These are phyloP conservation scores for Limanda limanda DNA, from an alignment of 2,113 vertebrate genomes.

Conservation along the genomic window DNA sequence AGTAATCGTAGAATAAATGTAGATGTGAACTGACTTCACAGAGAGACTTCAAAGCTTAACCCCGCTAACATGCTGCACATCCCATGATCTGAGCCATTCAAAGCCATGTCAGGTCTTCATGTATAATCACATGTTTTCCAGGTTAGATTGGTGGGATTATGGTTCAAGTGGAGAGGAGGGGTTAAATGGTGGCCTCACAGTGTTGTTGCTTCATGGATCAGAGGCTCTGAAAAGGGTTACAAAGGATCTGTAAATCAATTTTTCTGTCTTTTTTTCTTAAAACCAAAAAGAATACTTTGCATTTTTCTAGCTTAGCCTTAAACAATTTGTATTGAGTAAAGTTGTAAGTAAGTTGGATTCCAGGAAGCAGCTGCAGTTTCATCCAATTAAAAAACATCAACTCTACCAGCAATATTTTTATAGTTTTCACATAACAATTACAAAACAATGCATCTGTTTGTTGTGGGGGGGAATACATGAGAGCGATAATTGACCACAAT, in stretches of 20 bases:
- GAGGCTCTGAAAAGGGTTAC: background rate
- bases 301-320: background rate
- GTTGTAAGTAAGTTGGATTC: background rate
- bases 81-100: constrained; percentile 53
- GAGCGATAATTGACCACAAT: no score
- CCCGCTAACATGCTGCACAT: constrained; percentile 24
- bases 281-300: background rate
- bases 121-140: constrained; percentile 50
- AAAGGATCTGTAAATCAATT: background rate
- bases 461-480: no score
- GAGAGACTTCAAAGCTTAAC: constrained; percentile 52
- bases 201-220: constrained; percentile 21
- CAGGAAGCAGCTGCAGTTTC: background rate
- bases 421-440: no score
- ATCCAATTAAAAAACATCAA: background rate
- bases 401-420: no score
- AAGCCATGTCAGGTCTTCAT: constrained; percentile 27
- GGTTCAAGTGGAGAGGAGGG: constrained; percentile 12
- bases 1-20: constrained; percentile 13
- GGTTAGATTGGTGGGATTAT: constrained; percentile 47
- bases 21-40: constrained; percentile 25
- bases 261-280: background rate
- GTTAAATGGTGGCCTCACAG: constrained; percentile 6
- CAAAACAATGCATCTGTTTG: no score
- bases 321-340: background rate